Conservation (phyloP, 2,888 invertebrate species). For the Ypsolopha sequella region DNA sequence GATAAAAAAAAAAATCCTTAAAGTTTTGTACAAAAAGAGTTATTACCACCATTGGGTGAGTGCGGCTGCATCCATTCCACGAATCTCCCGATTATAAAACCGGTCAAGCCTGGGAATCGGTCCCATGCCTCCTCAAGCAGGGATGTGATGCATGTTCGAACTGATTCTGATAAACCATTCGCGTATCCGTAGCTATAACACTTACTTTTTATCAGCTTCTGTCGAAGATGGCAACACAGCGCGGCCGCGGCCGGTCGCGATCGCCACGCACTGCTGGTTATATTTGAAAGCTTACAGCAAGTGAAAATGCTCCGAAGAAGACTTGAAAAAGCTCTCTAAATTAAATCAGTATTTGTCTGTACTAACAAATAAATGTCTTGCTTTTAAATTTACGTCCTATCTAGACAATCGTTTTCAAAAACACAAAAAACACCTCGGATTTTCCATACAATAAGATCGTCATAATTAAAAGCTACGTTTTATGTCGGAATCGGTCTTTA, state of each 20-base stretch:
- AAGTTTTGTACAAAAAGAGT: not conserved
- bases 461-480: not conserved
- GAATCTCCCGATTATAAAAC: constrained; percentile 52
- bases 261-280: no score
- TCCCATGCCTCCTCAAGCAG: constrained; percentile 20
- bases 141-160: constrained; percentile 35
- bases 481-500: not conserved
- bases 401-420: no score
- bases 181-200: constrained; percentile 2
- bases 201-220: not conserved
- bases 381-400: no score
- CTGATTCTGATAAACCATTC: constrained; percentile 24
- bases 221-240: not conserved
- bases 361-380: no score
- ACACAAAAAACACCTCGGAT: no score
- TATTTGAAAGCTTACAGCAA: no score
- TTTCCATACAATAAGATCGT: no score
- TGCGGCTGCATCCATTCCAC: constrained; percentile 25
- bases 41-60: no score
- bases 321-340: no score
- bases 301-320: no score
- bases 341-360: no score
- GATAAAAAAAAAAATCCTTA: not conserved
- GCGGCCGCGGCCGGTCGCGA: not conserved
- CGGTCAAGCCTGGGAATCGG: constrained; percentile 36